Evolutionary conservation across 2,888 invertebrate species (phyloP).

Genomic region (Metacarcinus magister): DNA sequence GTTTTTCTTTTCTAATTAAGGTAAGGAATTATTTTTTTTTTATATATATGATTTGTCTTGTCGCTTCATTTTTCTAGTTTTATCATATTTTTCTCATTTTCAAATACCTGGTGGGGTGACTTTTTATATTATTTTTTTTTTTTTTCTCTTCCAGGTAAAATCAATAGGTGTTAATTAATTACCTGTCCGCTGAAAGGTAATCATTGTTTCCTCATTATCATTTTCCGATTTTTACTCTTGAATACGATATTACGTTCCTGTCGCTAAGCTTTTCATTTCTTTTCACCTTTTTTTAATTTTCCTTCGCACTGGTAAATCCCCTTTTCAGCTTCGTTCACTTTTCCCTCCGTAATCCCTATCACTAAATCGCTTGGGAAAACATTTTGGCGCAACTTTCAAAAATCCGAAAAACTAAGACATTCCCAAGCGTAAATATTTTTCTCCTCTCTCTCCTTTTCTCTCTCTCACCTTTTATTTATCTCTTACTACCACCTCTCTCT

Average conservation of each 20-base stretch:
- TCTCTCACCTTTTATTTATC: no score
- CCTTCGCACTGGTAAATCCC: not conserved
- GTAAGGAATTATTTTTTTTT: no score
- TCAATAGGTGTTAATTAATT: conserved; percentile 20
- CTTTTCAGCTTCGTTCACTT: not conserved
- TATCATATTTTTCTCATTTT: not conserved
- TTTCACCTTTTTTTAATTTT: not conserved
- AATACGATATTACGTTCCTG: no score
- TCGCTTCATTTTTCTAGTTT: no score
- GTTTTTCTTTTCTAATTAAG: no score
- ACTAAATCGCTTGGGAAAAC: no score
- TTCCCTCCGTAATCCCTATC: not conserved
- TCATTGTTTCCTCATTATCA: conserved; percentile 21
- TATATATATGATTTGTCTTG: no score
- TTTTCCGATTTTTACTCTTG: not conserved
- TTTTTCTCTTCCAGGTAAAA: not conserved
- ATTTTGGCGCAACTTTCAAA: no score
- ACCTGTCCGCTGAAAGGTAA: conserved; percentile 5
- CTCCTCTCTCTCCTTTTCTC: no score
- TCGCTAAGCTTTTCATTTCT: not conserved
- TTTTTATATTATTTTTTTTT: not conserved
- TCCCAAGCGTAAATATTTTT: no score
- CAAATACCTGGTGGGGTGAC: not conserved
- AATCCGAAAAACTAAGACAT: no score
- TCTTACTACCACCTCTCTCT: no score